Conservation (phyloP, 1,140 invertebrate species). For the Musca domestica region DNA sequence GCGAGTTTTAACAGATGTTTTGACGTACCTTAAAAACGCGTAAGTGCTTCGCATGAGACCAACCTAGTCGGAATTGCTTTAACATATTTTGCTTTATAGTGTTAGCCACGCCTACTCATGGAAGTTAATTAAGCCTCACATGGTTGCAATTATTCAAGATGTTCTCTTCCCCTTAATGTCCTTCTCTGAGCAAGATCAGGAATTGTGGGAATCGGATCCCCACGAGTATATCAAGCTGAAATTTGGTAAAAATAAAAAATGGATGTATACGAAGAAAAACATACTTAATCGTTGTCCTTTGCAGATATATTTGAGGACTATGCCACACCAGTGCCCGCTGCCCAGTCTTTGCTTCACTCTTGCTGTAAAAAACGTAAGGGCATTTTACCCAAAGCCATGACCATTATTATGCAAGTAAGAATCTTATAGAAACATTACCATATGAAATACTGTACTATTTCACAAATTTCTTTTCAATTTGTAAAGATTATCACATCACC, state of each 20-base stretch:
- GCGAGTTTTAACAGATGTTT: conserved; percentile 84
- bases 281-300: conserved; percentile 27
- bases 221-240: conserved; percentile 97
- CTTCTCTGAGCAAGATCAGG: conserved; percentile 90
- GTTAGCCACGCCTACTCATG: conserved; percentile 88
- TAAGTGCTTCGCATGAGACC: conserved; percentile 37
- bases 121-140: conserved; percentile 94
- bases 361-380: conserved; percentile 93
- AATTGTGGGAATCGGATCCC: conserved; percentile 93
- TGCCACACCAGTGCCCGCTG: conserved; percentile 90
- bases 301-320: conserved; percentile 95
- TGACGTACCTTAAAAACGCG: conserved; percentile 58
- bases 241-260: conserved; percentile 68
- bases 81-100: conserved; percentile 52
- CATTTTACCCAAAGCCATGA: conserved; percentile 90
- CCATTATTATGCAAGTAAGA: conserved; percentile 78
- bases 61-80: conserved; percentile 3
- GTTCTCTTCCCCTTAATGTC: conserved; percentile 97
- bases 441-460: too few species aligned
- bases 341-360: conserved; percentile 84
- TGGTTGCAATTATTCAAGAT: conserved; percentile 84
- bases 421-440: too few species aligned
- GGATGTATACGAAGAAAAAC: neutral
- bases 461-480: neutral
- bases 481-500: conserved; percentile 45